Percentiles rank a stretch among this genome's conserved stretches.
Evolutionary conservation across 2,797 vertebrate species (phyloP).

Genomic region (Borostomias antarcticus): DNA sequence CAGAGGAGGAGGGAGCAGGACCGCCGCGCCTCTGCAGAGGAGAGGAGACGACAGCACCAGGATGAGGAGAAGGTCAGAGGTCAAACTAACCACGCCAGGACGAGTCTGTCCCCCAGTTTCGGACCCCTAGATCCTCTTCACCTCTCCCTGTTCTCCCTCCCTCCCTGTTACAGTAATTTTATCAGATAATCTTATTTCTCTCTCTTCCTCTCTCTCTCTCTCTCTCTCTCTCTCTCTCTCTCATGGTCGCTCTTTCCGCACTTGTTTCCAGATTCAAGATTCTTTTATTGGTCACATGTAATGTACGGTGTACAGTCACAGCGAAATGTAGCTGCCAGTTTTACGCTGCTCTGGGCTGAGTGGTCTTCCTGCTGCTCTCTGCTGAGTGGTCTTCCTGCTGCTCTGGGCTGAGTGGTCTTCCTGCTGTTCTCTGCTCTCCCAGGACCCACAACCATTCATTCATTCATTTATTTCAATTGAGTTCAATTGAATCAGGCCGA

Average conservation of each 20-base stretch:
- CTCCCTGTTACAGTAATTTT: no score
- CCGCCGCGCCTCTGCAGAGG: conserved; percentile 81
- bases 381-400: background rate
- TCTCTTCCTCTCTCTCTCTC: background rate
- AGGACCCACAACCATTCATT: background rate
- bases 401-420: background rate
- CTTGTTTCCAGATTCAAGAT: no score
- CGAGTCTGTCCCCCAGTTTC: background rate
- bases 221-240: background rate
- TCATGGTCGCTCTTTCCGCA: no score
- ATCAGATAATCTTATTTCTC: background rate
- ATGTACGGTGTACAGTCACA: no score
- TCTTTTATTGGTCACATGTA: no score
- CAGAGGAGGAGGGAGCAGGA: conserved; percentile 84
- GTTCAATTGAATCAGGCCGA: background rate
- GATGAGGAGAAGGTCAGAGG: conserved; percentile 87
- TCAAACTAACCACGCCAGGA: conserved; percentile 2
- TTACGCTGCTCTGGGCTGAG: background rate
- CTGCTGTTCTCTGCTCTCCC: background rate
- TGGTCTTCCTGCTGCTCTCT: background rate
- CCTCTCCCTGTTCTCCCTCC: background rate
- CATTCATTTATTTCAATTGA: no score
- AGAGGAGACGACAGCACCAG: conserved; percentile 83
- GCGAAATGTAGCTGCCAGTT: no score
- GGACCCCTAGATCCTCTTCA: background rate